phyloP scores from a whole-genome alignment of 2,797 vertebrate species.

The Rhinoraja longicauda region DNA sequence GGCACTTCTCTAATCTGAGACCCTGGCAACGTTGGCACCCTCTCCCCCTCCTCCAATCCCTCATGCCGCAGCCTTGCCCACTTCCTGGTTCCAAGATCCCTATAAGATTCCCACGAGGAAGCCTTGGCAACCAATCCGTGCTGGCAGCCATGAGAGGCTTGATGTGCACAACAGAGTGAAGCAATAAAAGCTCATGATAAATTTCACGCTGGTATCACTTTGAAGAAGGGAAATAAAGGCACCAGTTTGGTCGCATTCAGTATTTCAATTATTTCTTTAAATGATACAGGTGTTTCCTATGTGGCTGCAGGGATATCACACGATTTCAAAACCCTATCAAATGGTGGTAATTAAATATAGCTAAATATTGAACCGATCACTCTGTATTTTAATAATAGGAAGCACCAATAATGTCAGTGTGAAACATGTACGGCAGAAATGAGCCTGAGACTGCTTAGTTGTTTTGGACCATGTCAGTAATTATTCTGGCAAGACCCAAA shows the following conservation, averaged over 20 bases:
- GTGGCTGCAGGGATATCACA: not conserved
- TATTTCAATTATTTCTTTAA: not conserved
- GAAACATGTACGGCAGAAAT: not conserved
- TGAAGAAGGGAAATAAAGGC: slow-evolving; percentile 23
- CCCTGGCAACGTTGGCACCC: not conserved
- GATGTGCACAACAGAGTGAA: not conserved
- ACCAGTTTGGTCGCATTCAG: not conserved
- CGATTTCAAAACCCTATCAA: not conserved
- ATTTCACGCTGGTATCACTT: not conserved
- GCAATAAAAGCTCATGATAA: not conserved
- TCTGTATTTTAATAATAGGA: not conserved
- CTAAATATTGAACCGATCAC: slow-evolving; percentile 1
- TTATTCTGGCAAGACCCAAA: not conserved
- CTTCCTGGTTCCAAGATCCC: not conserved
- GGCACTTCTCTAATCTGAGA: not conserved
- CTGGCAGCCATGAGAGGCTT: not conserved
- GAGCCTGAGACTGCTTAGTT: not conserved
- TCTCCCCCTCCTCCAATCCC: too few relatives aligned
- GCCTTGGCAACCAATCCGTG: not conserved
- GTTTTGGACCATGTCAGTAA: slow-evolving; percentile 9
- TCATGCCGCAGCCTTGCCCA: not conserved
- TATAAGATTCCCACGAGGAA: not conserved
- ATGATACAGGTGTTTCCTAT: not conserved
- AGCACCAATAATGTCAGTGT: not conserved
- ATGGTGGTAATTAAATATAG: not conserved